Conservation (phyloP, 2,888 invertebrate species). For the Conchocele bisecta region DNA sequence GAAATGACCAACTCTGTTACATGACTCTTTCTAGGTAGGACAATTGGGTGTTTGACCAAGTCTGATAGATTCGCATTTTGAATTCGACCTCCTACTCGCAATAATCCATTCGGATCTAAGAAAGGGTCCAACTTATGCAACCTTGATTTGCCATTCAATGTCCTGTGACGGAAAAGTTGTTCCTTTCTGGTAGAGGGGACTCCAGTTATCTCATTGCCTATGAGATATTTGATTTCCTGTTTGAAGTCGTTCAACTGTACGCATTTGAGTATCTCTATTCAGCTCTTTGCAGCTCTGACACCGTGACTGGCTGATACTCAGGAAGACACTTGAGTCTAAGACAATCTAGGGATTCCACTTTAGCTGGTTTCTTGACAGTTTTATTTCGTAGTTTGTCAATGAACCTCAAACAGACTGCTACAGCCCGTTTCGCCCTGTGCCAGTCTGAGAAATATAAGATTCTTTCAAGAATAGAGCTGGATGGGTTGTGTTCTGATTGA, state of each 20-base stretch:
- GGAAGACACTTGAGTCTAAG: too few relatives aligned
- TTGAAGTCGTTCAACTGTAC: not conserved
- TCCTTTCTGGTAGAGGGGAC: slow-evolving; percentile 1
- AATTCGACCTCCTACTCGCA: slow-evolving; percentile 6
- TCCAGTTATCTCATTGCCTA: not conserved
- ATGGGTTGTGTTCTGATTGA: not conserved
- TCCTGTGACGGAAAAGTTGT: not conserved
- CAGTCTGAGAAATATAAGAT: slow-evolving; percentile 31
- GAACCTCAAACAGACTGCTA: slow-evolving; percentile 19
- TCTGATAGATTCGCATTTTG: not conserved
- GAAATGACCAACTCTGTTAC: slow-evolving; percentile 44
- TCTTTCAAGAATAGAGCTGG: slow-evolving; percentile 6
- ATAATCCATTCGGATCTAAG: slow-evolving; percentile 20
- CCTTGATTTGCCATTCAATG: slow-evolving; percentile 13
- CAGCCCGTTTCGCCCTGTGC: slow-evolving; percentile 12
- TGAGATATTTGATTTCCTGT: not conserved
- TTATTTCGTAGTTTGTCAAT: not conserved
- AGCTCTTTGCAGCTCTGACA: not conserved
- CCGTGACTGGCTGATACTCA: not conserved
- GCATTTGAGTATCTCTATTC: slow-evolving; percentile 1
- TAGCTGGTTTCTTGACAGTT: not conserved
- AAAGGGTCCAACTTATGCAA: slow-evolving; percentile 43
- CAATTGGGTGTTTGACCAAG: slow-evolving; percentile 5
- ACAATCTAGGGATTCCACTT: not conserved
- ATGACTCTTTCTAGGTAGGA: slow-evolving; percentile 4